Conservation (phyloP, 2,888 invertebrate genomes). For the Drosophila paramelanica region DNA sequence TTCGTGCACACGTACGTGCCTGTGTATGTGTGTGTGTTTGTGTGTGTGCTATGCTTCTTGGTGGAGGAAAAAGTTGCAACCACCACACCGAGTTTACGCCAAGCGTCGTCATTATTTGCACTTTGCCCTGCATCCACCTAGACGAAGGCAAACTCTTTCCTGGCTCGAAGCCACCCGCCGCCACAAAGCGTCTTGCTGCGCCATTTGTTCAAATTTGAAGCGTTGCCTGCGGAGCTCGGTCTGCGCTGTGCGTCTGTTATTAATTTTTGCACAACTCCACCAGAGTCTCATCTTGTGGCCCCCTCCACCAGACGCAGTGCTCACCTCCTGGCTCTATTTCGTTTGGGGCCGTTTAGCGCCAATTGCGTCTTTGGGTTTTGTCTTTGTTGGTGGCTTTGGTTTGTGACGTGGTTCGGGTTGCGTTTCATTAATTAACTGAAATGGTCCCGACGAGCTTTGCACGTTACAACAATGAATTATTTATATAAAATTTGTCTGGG, state of each 20-base stretch:
- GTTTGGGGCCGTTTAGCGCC: conserved; percentile 61
- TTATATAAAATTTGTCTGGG: conserved; percentile 82
- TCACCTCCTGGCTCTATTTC: conserved; percentile 18
- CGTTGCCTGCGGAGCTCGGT: conserved; percentile 44
- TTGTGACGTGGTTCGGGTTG: conserved; percentile 55
- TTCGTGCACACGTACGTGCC: conserved; percentile 37
- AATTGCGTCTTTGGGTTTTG: conserved; percentile 68
- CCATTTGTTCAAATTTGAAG: conserved; percentile 65
- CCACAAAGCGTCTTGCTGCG: conserved; percentile 48
- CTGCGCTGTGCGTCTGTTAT: conserved; percentile 66
- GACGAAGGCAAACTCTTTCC: conserved; percentile 65
- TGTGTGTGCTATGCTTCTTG: conserved; percentile 45
- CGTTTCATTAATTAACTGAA: conserved; percentile 83
- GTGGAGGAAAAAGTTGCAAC: conserved; percentile 76
- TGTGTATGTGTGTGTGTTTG: conserved; percentile 31
- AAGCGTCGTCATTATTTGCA: conserved; percentile 71
- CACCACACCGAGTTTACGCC: conserved; percentile 49
- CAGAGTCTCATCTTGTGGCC: conserved; percentile 3
- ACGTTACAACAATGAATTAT: conserved; percentile 83
- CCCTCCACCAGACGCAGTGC: background rate
- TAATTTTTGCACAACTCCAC: conserved; percentile 69
- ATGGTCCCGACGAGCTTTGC: conserved; percentile 78
- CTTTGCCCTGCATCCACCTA: conserved; percentile 60
- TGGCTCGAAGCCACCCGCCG: background rate
- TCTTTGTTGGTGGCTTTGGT: conserved; percentile 42